Evolutionary conservation across 2,113 vertebrate genomes (phyloP).

Genomic region (Australoheros scitulus): DNA sequence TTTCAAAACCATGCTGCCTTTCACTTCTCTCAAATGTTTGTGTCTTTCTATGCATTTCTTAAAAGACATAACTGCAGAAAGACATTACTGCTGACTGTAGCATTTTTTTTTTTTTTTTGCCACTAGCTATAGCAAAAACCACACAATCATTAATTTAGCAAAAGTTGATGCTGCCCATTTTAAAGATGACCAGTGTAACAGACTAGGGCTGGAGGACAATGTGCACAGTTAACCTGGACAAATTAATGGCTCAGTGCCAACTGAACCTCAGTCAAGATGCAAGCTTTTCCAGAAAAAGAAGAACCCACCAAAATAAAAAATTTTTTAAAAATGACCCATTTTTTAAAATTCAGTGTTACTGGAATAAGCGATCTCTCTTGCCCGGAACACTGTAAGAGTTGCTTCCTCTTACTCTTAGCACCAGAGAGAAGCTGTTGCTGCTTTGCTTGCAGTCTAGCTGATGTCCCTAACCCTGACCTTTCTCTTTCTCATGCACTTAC

Average conservation of each 20-base stretch:
- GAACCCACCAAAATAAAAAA: not conserved
- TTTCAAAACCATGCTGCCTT: not conserved
- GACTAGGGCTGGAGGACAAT: not conserved
- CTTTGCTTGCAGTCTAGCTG: constrained; percentile 11
- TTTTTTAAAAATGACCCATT: not conserved
- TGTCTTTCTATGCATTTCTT: not conserved
- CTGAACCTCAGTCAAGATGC: not conserved
- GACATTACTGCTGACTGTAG: not conserved
- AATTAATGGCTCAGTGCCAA: not conserved
- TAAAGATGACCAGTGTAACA: not conserved
- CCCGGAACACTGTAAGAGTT: constrained; percentile 22
- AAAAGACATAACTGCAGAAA: not conserved
- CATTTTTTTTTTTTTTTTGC: not conserved
- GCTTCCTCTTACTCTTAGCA: constrained; percentile 31
- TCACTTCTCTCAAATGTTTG: not conserved
- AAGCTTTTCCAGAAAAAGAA: not conserved
- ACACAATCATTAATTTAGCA: not conserved
- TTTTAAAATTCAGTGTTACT: not conserved
- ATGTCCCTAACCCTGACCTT: not conserved
- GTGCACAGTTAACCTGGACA: not conserved
- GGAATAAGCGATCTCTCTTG: not conserved
- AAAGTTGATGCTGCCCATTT: not conserved
- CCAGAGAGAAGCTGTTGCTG: not conserved
- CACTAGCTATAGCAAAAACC: not conserved
- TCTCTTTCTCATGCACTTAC: not conserved